Evolutionary conservation across 1,140 invertebrate species (phyloP), one percentile per base, ranked within the genome.

Genomic region (Doryteuthis pealeii): DNA sequence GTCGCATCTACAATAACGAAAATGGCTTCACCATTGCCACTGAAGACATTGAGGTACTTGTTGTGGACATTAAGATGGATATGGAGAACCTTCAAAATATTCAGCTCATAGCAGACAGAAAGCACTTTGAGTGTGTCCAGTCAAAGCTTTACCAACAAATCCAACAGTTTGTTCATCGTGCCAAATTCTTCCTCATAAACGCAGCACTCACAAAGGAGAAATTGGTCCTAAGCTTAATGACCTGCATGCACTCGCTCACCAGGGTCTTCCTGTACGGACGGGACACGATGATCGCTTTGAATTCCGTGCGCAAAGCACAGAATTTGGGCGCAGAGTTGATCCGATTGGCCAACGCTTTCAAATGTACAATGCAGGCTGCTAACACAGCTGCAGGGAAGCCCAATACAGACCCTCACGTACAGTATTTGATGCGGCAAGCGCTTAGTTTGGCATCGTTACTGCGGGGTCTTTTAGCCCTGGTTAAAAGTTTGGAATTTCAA

Each of bases 391-490:
- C 81, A 8, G 89, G 88, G 5, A 84, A 86, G 74, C 82, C 83
- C 2, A 71, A 85, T 12, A 77, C 79, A 31, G 89, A 90, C 80
- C 89, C 90, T 1, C 83, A 88, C 62, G 89, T 91, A 87, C 87
- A 87, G 72, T 83, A 88, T 72, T 84, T 91, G 28, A 91, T 91
- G 74, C 88, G 92, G 49, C 91, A 94, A 83, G 94, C 94, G 0
- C 94, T 94, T 80, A 91, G 91, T 65, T 85, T 96, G 76, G 94
- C 94, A 4, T 92, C 92, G 81, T 92, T 95, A 6, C 88, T 96
- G 74, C 94, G 94, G 62, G 92, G 93, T 28, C 86, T 96, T 70
- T 90, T 96, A 78, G 90, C 93, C 80, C 94, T 93, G 81, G 88
- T 96, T 75, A 90, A 94, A 79, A 92, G 93, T n/a, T 93, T 94